Conservation (phyloP, 1,140 invertebrate genomes). For the Trachelipus rathkii region DNA sequence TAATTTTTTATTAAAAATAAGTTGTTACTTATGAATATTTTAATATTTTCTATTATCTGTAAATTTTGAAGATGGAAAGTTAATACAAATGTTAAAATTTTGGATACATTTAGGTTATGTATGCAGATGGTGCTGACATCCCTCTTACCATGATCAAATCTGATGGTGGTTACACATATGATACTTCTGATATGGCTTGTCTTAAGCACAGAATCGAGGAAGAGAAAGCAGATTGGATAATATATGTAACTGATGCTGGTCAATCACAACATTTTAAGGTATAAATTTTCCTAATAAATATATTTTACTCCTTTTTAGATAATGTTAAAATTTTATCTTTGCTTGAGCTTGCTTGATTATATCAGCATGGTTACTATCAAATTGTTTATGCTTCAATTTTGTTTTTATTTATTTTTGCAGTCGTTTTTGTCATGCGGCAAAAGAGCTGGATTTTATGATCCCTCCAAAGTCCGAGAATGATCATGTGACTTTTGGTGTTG, state of each 20-base stretch:
- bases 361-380: background rate
- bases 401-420: background rate
- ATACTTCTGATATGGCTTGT: slow-evolving; percentile 95
- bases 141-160: slow-evolving; percentile 95
- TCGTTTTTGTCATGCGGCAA: slow-evolving; percentile 64
- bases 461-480: slow-evolving; percentile 66
- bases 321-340: background rate
- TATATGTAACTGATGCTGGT: slow-evolving; percentile 94
- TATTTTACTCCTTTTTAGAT: background rate
- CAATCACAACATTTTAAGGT: slow-evolving; percentile 75
- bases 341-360: background rate
- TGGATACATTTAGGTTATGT: slow-evolving; percentile 65
- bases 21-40: no score
- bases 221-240: slow-evolving; percentile 83
- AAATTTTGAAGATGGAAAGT: background rate
- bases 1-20: no score
- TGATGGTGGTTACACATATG: slow-evolving; percentile 98
- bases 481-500: slow-evolving; percentile 93
- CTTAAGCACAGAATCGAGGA: slow-evolving; percentile 82
- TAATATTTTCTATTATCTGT: background rate
- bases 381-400: background rate
- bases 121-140: slow-evolving; percentile 59
- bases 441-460: slow-evolving; percentile 65
- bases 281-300: slow-evolving; percentile 49
- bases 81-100: background rate